Conservation (phyloP, 2,113 vertebrate genomes). For the Puntigrus tetrazona region DNA sequence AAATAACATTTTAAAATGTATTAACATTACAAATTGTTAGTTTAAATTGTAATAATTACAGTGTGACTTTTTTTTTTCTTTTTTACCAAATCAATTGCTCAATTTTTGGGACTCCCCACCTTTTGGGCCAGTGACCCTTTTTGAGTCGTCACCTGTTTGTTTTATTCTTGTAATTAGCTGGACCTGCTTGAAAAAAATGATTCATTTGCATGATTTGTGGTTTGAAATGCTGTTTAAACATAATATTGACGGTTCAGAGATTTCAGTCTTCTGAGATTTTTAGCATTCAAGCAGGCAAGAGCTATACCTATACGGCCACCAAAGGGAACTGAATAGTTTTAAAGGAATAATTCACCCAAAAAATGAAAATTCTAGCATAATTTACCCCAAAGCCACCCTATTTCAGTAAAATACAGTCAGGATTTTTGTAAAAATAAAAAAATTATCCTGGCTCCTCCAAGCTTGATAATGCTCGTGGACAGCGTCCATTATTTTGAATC, state of each 20-base stretch:
- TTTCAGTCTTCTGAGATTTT: neutral
- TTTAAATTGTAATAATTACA: no score
- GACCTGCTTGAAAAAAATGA: neutral
- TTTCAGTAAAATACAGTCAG: no score
- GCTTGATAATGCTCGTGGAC: no score
- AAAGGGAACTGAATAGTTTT: neutral
- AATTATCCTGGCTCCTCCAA: no score
- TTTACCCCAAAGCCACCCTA: no score
- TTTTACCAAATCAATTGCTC: neutral
- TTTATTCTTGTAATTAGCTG: neutral
- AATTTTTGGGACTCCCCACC: neutral
- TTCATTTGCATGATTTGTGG: neutral
- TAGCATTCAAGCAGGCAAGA: neutral
- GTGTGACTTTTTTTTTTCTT: no score
- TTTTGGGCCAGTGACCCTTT: neutral
- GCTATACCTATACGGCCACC: neutral
- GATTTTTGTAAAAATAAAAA: no score
- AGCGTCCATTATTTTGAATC: no score
- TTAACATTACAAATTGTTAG: no score
- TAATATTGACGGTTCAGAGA: neutral
- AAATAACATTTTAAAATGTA: no score
- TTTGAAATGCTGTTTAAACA: neutral
- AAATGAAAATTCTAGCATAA: no score
- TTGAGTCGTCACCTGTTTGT: neutral
- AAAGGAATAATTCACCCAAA: no score